phyloP scores from a whole-genome alignment of 2,113 vertebrate species.

The Taxidea taxus region DNA sequence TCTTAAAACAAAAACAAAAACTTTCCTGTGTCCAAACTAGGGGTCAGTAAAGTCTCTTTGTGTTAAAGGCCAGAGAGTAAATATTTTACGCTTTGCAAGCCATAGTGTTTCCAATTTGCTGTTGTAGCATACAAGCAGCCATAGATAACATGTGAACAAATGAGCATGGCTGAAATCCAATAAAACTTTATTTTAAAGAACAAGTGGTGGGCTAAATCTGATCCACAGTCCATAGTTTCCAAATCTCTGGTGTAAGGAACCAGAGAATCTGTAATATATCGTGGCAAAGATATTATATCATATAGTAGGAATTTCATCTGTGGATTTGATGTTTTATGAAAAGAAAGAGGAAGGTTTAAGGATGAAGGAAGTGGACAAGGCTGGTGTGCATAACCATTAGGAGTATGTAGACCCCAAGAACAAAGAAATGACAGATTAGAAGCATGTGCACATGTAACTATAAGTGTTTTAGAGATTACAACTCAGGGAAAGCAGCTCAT shows the following conservation, averaged over 20 bases:
- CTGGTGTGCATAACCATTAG: not conserved
- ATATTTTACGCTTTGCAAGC: not conserved
- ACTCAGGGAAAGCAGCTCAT: not conserved
- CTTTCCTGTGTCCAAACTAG: not conserved
- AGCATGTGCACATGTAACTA: not conserved
- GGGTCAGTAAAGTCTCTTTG: not conserved
- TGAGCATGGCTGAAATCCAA: not conserved
- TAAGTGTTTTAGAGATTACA: not conserved
- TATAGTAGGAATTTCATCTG: not conserved
- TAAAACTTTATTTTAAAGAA: not conserved
- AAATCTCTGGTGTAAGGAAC: not conserved
- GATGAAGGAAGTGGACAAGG: not conserved
- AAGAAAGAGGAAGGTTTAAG: not conserved
- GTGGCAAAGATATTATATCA: not conserved
- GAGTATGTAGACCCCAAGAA: not conserved
- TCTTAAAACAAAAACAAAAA: too few relatives aligned
- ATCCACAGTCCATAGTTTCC: not conserved
- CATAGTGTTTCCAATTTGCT: not conserved
- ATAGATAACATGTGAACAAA: not conserved
- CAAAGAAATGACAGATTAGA: not conserved
- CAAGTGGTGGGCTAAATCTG: not conserved
- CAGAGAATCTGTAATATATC: not conserved
- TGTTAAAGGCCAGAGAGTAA: not conserved
- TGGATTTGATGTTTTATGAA: not conserved
- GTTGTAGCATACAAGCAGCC: not conserved